These are phyloP conservation scores for Cyanistes caeruleus DNA, from an alignment of 2,113 vertebrate species.

Conservation along the genomic window DNA sequence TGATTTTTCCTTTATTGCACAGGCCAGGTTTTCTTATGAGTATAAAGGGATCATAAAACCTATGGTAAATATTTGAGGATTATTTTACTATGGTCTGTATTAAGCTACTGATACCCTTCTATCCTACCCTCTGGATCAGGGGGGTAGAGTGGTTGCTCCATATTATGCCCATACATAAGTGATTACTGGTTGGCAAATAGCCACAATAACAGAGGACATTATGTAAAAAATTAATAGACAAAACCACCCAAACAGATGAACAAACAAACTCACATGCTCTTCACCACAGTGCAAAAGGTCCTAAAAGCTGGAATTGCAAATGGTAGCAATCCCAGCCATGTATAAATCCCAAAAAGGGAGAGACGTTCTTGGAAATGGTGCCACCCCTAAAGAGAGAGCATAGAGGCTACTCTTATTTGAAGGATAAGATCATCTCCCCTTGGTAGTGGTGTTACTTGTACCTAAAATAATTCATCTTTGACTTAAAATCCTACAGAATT, in stretches of 20 bases:
- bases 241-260: background rate
- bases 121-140: background rate
- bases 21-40: background rate
- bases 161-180: background rate
- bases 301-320: background rate
- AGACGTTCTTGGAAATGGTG: background rate
- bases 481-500: background rate
- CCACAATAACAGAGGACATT: background rate
- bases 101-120: background rate
- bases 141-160: background rate
- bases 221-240: background rate
- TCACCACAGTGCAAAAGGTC: background rate
- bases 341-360: background rate
- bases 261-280: background rate
- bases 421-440: background rate
- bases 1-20: background rate
- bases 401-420: background rate
- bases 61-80: background rate
- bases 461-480: background rate
- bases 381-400: background rate
- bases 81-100: background rate
- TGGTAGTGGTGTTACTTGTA: background rate
- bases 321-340: background rate
- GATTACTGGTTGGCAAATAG: background rate
- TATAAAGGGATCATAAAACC: background rate